Conservation (phyloP, 1,140 invertebrate genomes). For the Drosophila oshimai region DNA sequence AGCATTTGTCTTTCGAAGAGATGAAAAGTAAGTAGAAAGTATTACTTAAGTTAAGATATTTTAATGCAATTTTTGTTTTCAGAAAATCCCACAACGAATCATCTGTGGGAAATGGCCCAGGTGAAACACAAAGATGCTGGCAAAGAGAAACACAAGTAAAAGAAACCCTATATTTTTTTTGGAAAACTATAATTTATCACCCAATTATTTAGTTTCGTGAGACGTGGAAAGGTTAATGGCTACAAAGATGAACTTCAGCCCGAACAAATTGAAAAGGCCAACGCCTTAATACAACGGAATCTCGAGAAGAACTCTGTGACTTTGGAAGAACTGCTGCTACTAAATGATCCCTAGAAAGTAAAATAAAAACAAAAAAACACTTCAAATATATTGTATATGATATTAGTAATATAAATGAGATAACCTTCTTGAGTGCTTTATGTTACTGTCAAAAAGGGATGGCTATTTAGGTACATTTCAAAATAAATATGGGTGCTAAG, state of each 20-base stretch:
- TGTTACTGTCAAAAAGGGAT: too few relatives aligned
- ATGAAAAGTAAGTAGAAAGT: conserved; percentile 54
- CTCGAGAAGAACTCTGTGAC: conserved; percentile 20
- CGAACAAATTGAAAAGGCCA: conserved; percentile 30
- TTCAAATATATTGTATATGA: not conserved
- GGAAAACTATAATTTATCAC: not conserved
- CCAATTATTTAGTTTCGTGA: conserved; percentile 51
- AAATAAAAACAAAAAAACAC: too few relatives aligned
- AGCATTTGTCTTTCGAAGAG: conserved; percentile 71
- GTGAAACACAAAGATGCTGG: not conserved
- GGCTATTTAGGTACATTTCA: too few relatives aligned
- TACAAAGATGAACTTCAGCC: conserved; percentile 58
- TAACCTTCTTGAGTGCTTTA: too few relatives aligned
- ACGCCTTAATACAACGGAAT: conserved; percentile 9
- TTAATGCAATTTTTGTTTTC: not conserved
- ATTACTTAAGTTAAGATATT: not conserved
- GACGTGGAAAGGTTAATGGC: conserved; percentile 53
- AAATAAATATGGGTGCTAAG: too few relatives aligned
- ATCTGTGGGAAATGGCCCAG: conserved; percentile 35
- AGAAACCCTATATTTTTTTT: not conserved
- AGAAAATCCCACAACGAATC: conserved; percentile 65
- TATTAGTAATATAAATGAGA: too few relatives aligned
- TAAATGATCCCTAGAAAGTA: not conserved
- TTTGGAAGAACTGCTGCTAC: conserved; percentile 41
- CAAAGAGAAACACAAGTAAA: conserved; percentile 41